Base-by-base conservation (phyloP, 2,113 vertebrate species). In the Lagopus muta region DNA sequence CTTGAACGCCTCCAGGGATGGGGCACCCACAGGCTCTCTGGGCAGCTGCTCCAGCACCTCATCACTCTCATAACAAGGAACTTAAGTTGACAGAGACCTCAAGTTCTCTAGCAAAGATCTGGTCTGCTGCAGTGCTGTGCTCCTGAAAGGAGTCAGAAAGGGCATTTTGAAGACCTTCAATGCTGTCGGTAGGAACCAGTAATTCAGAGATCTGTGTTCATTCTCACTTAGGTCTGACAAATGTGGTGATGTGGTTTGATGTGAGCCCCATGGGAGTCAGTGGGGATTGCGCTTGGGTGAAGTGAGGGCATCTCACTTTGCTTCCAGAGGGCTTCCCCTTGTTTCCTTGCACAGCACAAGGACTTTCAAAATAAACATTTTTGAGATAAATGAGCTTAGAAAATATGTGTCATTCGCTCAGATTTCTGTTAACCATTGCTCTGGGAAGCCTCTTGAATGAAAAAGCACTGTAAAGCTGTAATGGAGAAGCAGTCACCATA, bases 361-460 rank as follows among this genome's bases (percentile, higher is more conserved):
- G 93, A 58, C 62, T 24, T 74, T 80, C 93, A 85, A 88, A 92
- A 84, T 21, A 34, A 85, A 86, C 45, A 77, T 69, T 82, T 83
- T 75, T 52, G 86, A 70, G 89, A 71, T 36, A 79, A 94, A 73
- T 0, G 20, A 71, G 89, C 94, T 88, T 82, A 67, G 69, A 1
- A 92, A 55, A 78, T 25, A 16, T 60, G 81, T 65, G 86, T 91
- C 67, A 60, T 82, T 89, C 81, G 13, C 78, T 55, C 74, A 11
- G 70, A 76, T 50, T 82, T 55, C 89, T 75, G 10, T 14, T 79
- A 78, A 71, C 66, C 57, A 20, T 42, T 89, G 66, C 86, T 96
- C 75, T 74, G 92, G 90, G 89, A 92, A 94, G 52, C 65, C 70
- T 92, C 93, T 88, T 88, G 94, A 88, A 83, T 87, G 96, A 87